Base-by-base conservation (phyloP, 2,797 vertebrate genomes). In the Acestrorhynchus altus region DNA sequence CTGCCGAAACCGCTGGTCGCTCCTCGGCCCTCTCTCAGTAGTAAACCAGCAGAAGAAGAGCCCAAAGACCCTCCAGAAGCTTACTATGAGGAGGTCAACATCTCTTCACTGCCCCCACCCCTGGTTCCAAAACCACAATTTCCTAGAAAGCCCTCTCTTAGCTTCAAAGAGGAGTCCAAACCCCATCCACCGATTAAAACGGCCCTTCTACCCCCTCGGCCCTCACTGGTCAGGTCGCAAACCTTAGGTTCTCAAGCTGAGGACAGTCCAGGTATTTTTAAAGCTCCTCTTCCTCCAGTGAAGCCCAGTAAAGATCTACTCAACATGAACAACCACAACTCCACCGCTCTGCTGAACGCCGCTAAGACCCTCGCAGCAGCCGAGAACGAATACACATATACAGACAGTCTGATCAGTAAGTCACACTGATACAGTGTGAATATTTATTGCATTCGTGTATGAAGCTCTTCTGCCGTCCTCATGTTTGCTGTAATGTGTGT, bases 271-370 rank as follows among this genome's bases (percentile, higher is more conserved):
- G 31, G n/a, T 18, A 31, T 20, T 1, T 44, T 85, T 10, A 83
- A 4, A 8, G 51, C 63, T 6, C 72, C 86, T 7, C 82, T 82
- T 0, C 56, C 82, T 80, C 84, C 79, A 18, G 85, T 66, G 68
- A 94, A 89, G 66, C 82, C 87, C 18, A 44, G 35, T 0, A 91
- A 93, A 24, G 94, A 96, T 83, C 92, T 95, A 8, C 83, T 88
- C 76, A 97, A 95, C 81, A 91, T 96, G 74, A 97, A 95, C 87
- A 96, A 96, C 86, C 95, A 98, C 81, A 90, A 92, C 84, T 90
- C 90, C 0, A 65, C 84, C 20, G 82, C 81, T 5, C 22, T 90
- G 24, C 52, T 24, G 26, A 57, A 65, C 72, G 85, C 31, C 1
- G 56, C 72, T 15, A 47, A 60, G 51, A 76, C 78, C 77, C 86